These are phyloP conservation scores for Malurus elegans DNA, from an alignment of 2,113 vertebrate genomes.

Conservation along the genomic window DNA sequence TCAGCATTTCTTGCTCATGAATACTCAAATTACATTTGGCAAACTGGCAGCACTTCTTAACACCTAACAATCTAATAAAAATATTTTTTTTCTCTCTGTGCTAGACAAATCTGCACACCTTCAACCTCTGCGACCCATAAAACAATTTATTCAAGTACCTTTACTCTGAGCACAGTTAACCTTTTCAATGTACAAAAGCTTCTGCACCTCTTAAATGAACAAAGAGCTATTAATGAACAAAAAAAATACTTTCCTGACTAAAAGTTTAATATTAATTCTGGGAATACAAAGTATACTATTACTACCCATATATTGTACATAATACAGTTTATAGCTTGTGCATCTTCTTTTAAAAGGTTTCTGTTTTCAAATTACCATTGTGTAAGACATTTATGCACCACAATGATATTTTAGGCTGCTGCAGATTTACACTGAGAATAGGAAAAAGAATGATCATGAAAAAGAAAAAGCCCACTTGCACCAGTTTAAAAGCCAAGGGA, in stretches of 20 bases:
- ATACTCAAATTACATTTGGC: conserved; percentile 16
- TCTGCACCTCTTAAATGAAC: conserved; percentile 40
- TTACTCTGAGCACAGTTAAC: conserved; percentile 62
- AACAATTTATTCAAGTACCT: conserved; percentile 55
- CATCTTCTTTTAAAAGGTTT: background rate
- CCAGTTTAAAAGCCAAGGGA: background rate
- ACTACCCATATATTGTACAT: background rate
- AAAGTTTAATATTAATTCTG: conserved; percentile 50
- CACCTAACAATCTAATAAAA: conserved; percentile 41
- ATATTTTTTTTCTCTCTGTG: background rate
- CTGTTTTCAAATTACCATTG: background rate
- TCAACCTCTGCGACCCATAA: conserved; percentile 58
- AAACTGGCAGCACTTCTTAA: conserved; percentile 30
- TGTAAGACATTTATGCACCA: background rate
- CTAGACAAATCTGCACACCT: conserved; percentile 53
- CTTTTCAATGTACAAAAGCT: conserved; percentile 42
- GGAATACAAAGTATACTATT: conserved; percentile 9
- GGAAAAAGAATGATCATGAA: background rate
- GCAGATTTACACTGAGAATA: background rate
- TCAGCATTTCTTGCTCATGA: background rate
- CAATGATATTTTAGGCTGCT: background rate
- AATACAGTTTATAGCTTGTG: background rate
- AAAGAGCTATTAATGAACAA: conserved; percentile 50
- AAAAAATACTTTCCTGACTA: conserved; percentile 24
- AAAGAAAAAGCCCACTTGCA: background rate